Percentiles rank a stretch among this genome's conserved stretches.
phyloP scores from a whole-genome alignment of 1,140 invertebrate species.

The Lethrus apterus region DNA sequence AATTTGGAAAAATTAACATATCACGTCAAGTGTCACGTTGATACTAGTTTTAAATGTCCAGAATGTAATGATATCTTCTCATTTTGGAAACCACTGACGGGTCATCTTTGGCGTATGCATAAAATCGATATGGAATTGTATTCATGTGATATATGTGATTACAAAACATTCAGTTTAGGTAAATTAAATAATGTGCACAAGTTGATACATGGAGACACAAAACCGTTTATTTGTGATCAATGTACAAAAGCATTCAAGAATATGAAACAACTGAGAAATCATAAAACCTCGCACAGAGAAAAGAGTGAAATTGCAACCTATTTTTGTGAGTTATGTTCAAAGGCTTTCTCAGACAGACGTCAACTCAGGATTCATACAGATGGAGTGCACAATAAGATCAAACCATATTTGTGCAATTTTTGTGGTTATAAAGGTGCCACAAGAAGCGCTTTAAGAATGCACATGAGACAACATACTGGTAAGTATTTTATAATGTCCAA shows the following conservation, averaged over 20 bases:
- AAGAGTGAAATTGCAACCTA: constrained; percentile 23
- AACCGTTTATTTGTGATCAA: constrained; percentile 53
- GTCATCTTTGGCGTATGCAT: constrained; percentile 71
- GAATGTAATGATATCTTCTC: constrained; percentile 52
- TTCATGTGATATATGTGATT: constrained; percentile 56
- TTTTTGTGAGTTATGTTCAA: constrained; percentile 54
- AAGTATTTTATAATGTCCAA: too few species aligned
- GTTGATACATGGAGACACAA: constrained; percentile 58
- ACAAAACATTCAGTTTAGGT: constrained; percentile 56
- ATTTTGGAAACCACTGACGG: constrained; percentile 56
- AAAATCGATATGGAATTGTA: constrained; percentile 69
- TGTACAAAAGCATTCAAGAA: constrained; percentile 74
- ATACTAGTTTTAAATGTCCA: constrained; percentile 53
- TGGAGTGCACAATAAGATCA: constrained; percentile 59
- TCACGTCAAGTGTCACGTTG: constrained; percentile 56
- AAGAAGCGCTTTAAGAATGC: constrained; percentile 58
- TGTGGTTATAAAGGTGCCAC: constrained; percentile 62
- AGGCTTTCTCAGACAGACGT: constrained; percentile 50
- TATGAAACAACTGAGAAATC: constrained; percentile 62
- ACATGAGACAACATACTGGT: constrained; percentile 67
- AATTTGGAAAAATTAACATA: constrained; percentile 45
- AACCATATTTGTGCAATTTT: constrained; percentile 60
- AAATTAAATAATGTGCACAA: constrained; percentile 60
- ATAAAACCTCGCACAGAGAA: constrained; percentile 49
- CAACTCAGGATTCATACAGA: constrained; percentile 55